phyloP scores from a whole-genome alignment of 2,113 vertebrate species.

The Carollia perspicillata region DNA sequence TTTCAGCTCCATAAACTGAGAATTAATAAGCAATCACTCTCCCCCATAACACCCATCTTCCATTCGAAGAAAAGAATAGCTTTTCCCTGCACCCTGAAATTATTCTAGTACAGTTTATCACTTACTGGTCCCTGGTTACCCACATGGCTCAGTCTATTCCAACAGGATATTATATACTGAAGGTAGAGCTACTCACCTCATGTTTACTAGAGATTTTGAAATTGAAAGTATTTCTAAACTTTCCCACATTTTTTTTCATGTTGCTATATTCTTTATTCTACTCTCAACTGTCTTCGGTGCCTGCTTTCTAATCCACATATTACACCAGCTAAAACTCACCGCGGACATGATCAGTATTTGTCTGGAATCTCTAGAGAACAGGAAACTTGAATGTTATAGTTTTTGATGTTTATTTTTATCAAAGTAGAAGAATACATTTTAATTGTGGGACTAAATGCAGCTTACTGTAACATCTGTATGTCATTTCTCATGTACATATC shows the following conservation, averaged over 20 bases:
- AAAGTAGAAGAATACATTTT: background rate
- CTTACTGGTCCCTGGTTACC: background rate
- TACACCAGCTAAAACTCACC: background rate
- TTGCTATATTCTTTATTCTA: background rate
- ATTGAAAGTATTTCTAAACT: background rate
- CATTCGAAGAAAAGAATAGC: background rate
- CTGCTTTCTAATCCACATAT: background rate
- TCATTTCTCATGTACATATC: background rate
- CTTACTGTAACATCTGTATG: background rate
- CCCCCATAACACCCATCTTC: background rate
- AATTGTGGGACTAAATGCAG: background rate
- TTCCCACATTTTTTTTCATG: background rate
- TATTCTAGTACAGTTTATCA: background rate
- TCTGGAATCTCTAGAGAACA: background rate
- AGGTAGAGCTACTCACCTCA: background rate
- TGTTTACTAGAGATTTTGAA: background rate
- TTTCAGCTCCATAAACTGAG: background rate
- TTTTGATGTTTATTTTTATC: conserved; percentile 38
- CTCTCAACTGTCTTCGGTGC: background rate
- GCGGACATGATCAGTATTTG: background rate
- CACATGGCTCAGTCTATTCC: background rate
- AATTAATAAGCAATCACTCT: background rate
- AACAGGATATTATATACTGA: background rate
- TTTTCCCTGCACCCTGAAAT: background rate
- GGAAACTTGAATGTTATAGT: background rate